phyloP scores from a whole-genome alignment of 2,113 vertebrate genomes.

The Sula dactylatra region DNA sequence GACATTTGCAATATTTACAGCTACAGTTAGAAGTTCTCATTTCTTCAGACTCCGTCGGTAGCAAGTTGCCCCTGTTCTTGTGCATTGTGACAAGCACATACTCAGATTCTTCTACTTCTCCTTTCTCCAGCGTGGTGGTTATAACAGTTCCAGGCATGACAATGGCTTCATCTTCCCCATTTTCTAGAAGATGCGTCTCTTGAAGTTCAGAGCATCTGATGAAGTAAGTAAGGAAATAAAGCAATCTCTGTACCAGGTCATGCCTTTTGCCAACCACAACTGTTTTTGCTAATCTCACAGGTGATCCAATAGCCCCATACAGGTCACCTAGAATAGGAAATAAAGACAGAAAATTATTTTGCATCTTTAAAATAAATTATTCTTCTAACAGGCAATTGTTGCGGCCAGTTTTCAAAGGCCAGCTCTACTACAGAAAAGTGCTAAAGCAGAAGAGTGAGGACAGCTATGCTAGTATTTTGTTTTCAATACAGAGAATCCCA shows the following conservation, averaged over 20 bases:
- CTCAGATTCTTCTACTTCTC: conserved; percentile 96
- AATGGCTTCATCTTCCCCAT: conserved; percentile 92
- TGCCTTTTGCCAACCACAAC: conserved; percentile 92
- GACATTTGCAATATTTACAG: conserved; percentile 84
- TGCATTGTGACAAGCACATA: conserved; percentile 96
- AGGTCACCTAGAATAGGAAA: conserved; percentile 83
- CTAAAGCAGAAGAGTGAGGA: background rate
- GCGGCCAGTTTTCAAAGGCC: background rate
- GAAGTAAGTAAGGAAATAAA: conserved; percentile 97
- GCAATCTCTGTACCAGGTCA: conserved; percentile 93
- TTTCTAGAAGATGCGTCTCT: conserved; percentile 92
- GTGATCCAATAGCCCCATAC: conserved; percentile 95
- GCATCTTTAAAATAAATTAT: background rate
- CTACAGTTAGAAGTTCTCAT: conserved; percentile 76
- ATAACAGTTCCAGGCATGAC: conserved; percentile 96
- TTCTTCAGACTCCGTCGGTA: conserved; percentile 76
- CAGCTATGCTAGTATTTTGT: background rate
- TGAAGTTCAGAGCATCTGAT: conserved; percentile 97
- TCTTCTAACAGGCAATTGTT: background rate
- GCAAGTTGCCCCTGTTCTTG: conserved; percentile 86
- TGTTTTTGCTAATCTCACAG: conserved; percentile 90
- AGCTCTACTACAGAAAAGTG: background rate
- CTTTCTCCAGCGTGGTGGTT: conserved; percentile 92
- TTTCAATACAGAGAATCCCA: background rate
- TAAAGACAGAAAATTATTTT: background rate